phyloP scores from a whole-genome alignment of 1,140 invertebrate genomes.

The Theocolax elegans region DNA sequence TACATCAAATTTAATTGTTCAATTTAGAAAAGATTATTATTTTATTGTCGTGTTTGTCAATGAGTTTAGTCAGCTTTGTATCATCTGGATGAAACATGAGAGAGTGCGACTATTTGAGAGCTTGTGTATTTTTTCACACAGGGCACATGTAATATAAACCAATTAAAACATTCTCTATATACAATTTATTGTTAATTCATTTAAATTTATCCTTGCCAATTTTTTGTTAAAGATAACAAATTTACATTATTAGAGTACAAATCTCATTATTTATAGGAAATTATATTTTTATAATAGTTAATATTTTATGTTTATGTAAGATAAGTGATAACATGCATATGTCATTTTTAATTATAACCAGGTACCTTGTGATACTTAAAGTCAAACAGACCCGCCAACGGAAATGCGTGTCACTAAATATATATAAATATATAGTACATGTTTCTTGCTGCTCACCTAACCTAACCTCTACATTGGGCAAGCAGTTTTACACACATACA shows the following conservation, averaged over 20 bases:
- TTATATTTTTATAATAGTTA: too few species aligned
- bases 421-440: too few species aligned
- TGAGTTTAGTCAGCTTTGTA: conserved; percentile 32
- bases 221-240: too few species aligned
- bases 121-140: conserved; percentile 50
- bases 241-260: too few species aligned
- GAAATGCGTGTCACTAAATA: conserved; percentile 2
- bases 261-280: too few species aligned
- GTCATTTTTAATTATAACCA: too few species aligned
- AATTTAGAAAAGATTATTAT: conserved; percentile 26
- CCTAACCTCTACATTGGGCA: conserved; percentile 3
- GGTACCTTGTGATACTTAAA: too few species aligned
- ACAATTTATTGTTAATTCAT: conserved; percentile 1
- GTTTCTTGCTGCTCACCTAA: background rate
- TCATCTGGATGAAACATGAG: conserved; percentile 8
- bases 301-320: too few species aligned
- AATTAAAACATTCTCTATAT: conserved; percentile 47
- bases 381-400: background rate
- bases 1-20: conserved; percentile 26
- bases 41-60: conserved; percentile 17
- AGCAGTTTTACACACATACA: background rate
- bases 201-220: conserved; percentile 1
- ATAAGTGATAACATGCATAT: too few species aligned
- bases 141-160: conserved; percentile 52
- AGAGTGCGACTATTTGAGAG: conserved; percentile 20